A percentile compares a stretch with the other conserved stretches of the same genome.
phyloP scores from a whole-genome alignment of 2,888 invertebrate species.

The Aphidoletes aphidimyza region DNA sequence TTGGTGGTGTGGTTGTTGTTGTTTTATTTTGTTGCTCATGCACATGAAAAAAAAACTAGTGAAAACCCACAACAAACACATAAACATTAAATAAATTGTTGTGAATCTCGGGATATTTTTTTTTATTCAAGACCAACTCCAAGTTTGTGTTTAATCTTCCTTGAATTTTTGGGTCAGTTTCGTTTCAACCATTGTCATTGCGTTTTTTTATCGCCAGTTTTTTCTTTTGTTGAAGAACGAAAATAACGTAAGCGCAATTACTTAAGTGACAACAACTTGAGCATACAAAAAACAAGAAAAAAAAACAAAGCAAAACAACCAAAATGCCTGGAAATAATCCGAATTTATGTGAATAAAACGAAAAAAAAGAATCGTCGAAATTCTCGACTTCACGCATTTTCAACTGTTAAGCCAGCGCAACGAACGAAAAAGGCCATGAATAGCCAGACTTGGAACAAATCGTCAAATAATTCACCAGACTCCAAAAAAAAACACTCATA shows the following conservation, averaged over 20 bases:
- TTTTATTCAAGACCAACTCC: neutral
- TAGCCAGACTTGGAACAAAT: neutral
- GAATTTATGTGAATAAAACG: neutral
- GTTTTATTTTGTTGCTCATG: neutral
- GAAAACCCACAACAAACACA: no score
- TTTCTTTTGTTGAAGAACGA: no score
- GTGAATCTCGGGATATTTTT: neutral
- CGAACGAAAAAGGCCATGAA: neutral
- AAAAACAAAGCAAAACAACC: neutral
- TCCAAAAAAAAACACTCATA: no score
- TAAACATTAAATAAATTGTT: neutral
- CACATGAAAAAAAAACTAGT: no score
- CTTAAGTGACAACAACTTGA: slow-evolving; percentile 10
- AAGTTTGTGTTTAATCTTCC: slow-evolving; percentile 4
- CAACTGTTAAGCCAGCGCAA: no score
- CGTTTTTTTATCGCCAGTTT: no score
- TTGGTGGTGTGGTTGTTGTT: no score
- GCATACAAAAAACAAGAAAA: neutral
- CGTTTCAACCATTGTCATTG: neutral
- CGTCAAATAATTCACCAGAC: slow-evolving; percentile 10
- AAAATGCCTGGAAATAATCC: neutral
- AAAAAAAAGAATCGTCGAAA: neutral
- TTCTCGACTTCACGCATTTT: neutral
- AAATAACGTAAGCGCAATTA: slow-evolving; percentile 4
- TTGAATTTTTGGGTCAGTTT: slow-evolving; percentile 32